Evolutionary conservation across 2,113 vertebrate species (phyloP).

Genomic region (Lampris megalopsis): DNA sequence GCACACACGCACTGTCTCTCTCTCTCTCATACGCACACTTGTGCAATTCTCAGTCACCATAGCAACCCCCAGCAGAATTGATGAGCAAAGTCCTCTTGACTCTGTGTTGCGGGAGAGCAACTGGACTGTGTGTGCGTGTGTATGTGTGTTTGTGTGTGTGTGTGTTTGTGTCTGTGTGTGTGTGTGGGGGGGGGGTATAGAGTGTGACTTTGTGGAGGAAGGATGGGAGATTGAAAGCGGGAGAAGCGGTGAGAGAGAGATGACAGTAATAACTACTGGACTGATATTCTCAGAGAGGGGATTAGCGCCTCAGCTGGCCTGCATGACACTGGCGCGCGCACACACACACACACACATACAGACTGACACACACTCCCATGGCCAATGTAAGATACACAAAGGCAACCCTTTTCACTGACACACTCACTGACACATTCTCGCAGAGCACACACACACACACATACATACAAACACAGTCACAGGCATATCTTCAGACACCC

Average conservation of each 20-base stretch:
- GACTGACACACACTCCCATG: conserved; percentile 21
- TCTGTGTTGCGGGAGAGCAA: conserved; percentile 44
- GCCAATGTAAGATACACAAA: conserved; percentile 21
- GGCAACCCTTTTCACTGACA: not conserved
- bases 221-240: conserved; percentile 4
- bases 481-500: conserved; percentile 26
- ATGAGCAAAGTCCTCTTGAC: conserved; percentile 76
- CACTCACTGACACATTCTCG: not conserved
- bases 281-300: conserved; percentile 42
- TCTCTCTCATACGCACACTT: not conserved
- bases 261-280: conserved; percentile 24
- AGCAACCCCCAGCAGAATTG: conserved; percentile 78
- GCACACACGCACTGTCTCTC: too few relatives aligned
- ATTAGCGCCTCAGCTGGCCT: conserved; percentile 51
- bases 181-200: conserved; percentile 1
- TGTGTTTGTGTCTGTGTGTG: not conserved
- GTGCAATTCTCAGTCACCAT: conserved; percentile 73
- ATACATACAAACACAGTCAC: conserved; percentile 18
- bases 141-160: conserved; percentile 22
- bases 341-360: conserved; percentile 36
- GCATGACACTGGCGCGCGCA: conserved; percentile 20
- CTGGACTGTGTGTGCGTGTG: conserved; percentile 21
- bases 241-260: conserved; percentile 23
- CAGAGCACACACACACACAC: conserved; percentile 26
- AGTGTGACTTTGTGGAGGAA: conserved; percentile 59